Conservation (phyloP, 2,888 invertebrate species). For the Romanomermis culicivorax region DNA sequence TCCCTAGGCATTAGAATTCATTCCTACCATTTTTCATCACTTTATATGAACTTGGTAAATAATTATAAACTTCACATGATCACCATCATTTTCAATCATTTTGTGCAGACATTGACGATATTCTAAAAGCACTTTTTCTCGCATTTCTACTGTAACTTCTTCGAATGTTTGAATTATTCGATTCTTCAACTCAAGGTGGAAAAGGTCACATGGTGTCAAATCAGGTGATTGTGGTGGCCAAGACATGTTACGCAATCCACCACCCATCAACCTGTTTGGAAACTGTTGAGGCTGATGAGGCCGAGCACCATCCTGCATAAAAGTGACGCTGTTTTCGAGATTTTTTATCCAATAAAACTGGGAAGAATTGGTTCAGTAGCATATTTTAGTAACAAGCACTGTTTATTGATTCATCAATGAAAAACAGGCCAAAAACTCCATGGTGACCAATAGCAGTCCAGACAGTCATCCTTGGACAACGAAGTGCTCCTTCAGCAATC, state of each 20-base stretch:
- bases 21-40: too few species aligned
- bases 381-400: constrained; percentile 9
- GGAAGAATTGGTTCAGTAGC: constrained; percentile 12
- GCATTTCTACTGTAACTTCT: constrained; percentile 1
- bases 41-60: background rate
- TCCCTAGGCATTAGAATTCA: too few species aligned
- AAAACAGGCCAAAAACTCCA: constrained; percentile 3
- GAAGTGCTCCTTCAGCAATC: background rate
- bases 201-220: constrained; percentile 11
- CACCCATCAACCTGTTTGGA: constrained; percentile 1
- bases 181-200: background rate
- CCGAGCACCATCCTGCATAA: background rate
- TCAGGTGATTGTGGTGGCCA: constrained; percentile 10
- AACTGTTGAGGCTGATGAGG: background rate
- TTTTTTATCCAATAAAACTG: constrained; percentile 5
- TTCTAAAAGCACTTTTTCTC: background rate
- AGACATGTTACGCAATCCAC: constrained; percentile 6
- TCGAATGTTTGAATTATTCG: background rate
- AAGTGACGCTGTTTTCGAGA: background rate
- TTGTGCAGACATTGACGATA: background rate
- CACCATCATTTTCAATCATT: background rate
- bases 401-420: constrained; percentile 1
- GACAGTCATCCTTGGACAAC: background rate
- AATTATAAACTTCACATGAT: background rate
- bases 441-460: background rate